A percentile compares a stretch with the other conserved stretches of the same genome.
Conservation (phyloP, 2,797 vertebrate species). For the Tolypeutes matacus region DNA sequence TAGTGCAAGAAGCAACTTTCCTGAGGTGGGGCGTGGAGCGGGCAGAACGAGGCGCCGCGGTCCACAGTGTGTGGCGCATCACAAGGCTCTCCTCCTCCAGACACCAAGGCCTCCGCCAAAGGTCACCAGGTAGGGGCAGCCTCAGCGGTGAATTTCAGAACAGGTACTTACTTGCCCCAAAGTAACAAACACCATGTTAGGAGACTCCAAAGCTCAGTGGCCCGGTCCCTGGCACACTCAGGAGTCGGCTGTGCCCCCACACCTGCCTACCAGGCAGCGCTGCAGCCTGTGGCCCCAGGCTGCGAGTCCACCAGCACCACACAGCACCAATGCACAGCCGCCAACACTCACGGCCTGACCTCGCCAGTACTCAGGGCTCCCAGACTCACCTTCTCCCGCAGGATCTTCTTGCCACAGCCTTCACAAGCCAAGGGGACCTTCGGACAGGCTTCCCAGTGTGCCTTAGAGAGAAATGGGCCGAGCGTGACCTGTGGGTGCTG, state of each 20-base stretch:
- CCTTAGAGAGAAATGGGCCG: constrained; percentile 87
- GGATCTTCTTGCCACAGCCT: constrained; percentile 95
- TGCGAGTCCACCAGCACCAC: neutral
- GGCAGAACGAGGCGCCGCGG: too few species aligned
- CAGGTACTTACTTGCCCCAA: neutral
- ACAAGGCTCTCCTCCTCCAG: too few species aligned
- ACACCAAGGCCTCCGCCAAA: neutral
- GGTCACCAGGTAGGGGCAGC: neutral
- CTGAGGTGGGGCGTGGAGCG: too few species aligned
- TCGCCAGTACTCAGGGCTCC: accelerated
- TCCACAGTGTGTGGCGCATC: too few species aligned
- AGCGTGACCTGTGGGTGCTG: too few species aligned
- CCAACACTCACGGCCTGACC: too few species aligned
- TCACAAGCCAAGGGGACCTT: constrained; percentile 96
- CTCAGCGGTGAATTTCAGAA: neutral
- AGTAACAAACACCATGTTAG: too few species aligned
- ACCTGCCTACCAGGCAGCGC: too few species aligned
- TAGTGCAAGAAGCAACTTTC: too few species aligned
- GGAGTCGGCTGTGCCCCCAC: neutral
- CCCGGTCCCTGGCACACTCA: neutral
- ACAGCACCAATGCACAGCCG: neutral
- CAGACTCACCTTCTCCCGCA: constrained; percentile 93
- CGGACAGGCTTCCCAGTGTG: constrained; percentile 94
- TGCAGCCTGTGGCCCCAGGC: too few species aligned
- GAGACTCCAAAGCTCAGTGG: neutral